These are phyloP conservation scores for Cynopterus brachyotis DNA, from an alignment of 2,113 vertebrate species.

Conservation along the genomic window DNA sequence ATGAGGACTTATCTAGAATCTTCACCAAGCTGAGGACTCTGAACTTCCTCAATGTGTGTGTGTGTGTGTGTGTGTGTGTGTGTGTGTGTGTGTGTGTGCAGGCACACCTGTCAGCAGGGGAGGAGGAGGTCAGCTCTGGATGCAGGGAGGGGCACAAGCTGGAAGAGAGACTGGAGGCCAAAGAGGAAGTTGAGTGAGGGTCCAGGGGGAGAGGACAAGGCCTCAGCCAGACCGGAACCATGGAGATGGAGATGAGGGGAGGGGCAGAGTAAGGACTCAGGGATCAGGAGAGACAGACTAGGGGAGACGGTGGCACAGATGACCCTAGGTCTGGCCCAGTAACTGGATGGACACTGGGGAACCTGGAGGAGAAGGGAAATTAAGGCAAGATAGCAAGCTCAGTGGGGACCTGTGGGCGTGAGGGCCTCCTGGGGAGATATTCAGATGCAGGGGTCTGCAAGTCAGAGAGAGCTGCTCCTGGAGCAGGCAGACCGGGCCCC, in stretches of 20 bases:
- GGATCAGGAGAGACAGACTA: neutral
- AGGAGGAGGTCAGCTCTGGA: neutral
- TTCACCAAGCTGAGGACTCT: no score
- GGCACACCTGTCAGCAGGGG: no score
- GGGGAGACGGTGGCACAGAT: accelerated
- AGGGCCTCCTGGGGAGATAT: neutral
- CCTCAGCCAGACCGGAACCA: neutral
- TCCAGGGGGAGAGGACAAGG: neutral
- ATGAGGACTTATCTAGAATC: neutral
- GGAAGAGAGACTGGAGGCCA: neutral
- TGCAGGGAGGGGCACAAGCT: neutral
- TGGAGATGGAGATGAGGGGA: neutral
- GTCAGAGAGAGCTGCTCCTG: neutral
- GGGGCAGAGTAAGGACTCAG: neutral
- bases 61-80: neutral
- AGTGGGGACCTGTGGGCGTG: neutral
- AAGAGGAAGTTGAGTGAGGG: neutral
- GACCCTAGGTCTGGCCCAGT: neutral
- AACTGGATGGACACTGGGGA: neutral
- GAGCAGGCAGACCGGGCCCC: neutral
- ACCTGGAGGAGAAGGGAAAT: neutral
- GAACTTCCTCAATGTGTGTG: accelerated
- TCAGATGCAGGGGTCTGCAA: neutral
- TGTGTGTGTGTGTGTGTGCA: no score
- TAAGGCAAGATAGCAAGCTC: neutral